Base-by-base conservation (phyloP, 2,888 invertebrate genomes). In the Steinernema carpocapsae region DNA sequence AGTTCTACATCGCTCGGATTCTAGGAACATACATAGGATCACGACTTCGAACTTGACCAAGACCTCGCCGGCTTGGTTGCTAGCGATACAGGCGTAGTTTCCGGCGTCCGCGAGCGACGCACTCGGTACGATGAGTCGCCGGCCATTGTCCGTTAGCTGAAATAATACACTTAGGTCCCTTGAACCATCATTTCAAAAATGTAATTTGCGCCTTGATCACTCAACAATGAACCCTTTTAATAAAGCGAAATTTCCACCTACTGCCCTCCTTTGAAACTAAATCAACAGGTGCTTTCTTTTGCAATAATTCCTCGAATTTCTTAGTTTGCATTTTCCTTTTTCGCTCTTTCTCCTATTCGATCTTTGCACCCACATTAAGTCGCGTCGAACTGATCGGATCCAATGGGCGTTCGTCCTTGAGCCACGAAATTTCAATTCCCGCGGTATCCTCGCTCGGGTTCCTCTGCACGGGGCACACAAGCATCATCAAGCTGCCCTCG, bases 51-150 rank as follows among this genome's bases (percentile, higher is more conserved):
- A 92, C n/a, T 89, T 88, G 17, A 90, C 88, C 75, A 91, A 91
- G 0, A 91, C 90, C 51, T 91, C 90, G 6, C 92, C 92, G 0
- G 91, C 91, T 78, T 90, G 90, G 88, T 92, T 92, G 17, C 90
- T 90, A 76, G 92, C 91, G 26, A 91, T 89, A 84, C 92, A 92
- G 0, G 91, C 90, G 85, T 91, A 92, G 72, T 75, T 70, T 59
- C 84, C 84, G 29, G 82, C 89, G 85, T 92, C 90, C 83, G 12
- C 89, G 87, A 82, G 88, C 82, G 82, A 43, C 0, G 82, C 74
- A 37, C 75, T 43, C 1, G 71, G 48, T 14, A 84, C 74, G 14
- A 78, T 76, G 37, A 86, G 76, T 22, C 79, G 81, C 24, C 81
- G 77, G 14, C 81, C 80, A 73, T 84, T 83, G n/a, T 77, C 72